These are phyloP conservation scores for Palythoa grandiflora DNA, from an alignment of 92 coral and sea anemone species.

Conservation along the genomic window DNA sequence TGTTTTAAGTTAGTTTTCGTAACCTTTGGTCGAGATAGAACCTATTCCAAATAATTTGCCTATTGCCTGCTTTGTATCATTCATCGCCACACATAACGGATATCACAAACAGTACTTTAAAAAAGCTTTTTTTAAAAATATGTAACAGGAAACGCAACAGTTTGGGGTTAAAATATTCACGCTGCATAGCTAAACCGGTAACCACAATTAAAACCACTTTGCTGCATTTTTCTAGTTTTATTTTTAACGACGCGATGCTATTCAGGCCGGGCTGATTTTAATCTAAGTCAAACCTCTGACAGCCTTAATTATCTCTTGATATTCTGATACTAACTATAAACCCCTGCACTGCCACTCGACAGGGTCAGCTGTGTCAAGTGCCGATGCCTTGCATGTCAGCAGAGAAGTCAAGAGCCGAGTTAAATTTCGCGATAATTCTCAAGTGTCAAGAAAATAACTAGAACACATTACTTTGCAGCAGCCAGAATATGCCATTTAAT, in stretches of 20 bases:
- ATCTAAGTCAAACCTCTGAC: background rate
- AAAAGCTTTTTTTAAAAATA: no score
- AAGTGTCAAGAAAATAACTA: no score
- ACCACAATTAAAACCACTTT: background rate
- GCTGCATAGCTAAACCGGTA: background rate
- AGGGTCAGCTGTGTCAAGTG: background rate
- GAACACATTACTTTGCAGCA: no score
- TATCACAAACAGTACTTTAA: no score
- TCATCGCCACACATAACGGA: background rate
- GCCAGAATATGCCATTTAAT: no score
- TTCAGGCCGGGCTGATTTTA: no score
- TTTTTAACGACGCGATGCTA: no score
- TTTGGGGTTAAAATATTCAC: background rate
- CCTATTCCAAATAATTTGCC: background rate
- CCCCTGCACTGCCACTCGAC: background rate
- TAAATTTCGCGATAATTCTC: no score
- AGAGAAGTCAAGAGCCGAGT: no score
- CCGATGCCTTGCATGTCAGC: no score
- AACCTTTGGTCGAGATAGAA: background rate
- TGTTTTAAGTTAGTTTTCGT: background rate
- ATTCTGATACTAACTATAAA: background rate
- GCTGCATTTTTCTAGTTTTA: no score
- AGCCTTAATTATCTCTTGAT: background rate
- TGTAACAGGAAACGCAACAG: background rate
- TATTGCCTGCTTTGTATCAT: background rate